Evolutionary conservation across 2,797 vertebrate genomes (phyloP), one percentile per base, ranked within the genome.

Genomic region (Pelobates cultripes): DNA sequence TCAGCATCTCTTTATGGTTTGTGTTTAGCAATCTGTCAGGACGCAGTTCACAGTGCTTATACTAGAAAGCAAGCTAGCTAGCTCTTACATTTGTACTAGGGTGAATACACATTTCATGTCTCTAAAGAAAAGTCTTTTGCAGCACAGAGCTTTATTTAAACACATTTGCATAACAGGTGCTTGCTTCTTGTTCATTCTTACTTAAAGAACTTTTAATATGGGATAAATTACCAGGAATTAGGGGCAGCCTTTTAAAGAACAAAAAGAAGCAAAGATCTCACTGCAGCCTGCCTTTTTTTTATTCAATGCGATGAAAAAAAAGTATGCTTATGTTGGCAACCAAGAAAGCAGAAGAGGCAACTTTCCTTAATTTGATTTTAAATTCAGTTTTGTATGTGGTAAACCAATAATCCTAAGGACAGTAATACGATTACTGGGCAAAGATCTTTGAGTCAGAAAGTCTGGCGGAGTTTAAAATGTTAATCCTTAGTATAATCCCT

Each of bases 91-190:
- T 72, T 87, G 80, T 81, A 83, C 79, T 63, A 57, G 71, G 78
- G 84, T 90, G 89, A 91, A 90, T 84, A 87, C 87, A 81, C 78
- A 83, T 85, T 79, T 41, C 76, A 78, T 64, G 44, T 71, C 51
- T 74, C 64, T 72, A 82, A 71, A 85, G 80, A 85, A 81, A 82
- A 57, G 78, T 80, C 82, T 79, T 85, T 78, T 74, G 88, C 55
- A 4, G 88, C 87, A 89, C 87, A 73, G 14, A 41, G 83, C 86
- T 88, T 90, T 91, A 92, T 92, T 92, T 92, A 90, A 86, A 89
- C 77, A 79, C 84, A 95, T 96, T 95, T 95, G 93, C 95, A 95
- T 95, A 95, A 92, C 95, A 96, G 94, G 94, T 96, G 95, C 90
- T 91, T 87, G 90, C 84, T 89, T 88, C 90, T 60, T 86, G 83